Evolutionary conservation across 2,113 vertebrate species (phyloP).

Genomic region (Nothocercus nigrocapillus): DNA sequence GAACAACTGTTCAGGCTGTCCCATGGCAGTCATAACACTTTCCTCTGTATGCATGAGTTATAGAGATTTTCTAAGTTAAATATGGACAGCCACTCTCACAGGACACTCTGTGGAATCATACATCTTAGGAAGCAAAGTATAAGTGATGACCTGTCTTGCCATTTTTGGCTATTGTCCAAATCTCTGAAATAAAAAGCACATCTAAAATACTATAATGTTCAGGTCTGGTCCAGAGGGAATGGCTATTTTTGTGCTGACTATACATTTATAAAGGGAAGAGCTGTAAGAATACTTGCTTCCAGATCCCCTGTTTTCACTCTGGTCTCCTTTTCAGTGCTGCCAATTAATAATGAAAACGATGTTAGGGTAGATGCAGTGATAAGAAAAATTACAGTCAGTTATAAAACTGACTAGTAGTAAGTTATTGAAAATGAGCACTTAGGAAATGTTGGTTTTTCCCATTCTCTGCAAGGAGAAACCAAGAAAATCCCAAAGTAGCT

Average conservation of each 20-base stretch:
- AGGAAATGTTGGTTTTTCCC: constrained; percentile 9
- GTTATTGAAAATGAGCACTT: background rate
- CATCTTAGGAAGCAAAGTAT: background rate
- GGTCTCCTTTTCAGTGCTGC: background rate
- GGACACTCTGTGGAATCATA: background rate
- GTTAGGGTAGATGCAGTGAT: background rate
- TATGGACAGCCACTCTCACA: background rate
- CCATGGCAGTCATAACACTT: background rate
- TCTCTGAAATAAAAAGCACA: background rate
- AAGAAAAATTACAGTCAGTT: background rate
- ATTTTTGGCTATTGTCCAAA: background rate
- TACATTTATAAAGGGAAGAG: background rate
- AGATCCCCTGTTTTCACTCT: background rate
- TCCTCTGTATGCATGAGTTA: background rate
- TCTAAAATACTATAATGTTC: background rate
- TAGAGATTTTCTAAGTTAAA: background rate
- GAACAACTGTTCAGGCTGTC: background rate
- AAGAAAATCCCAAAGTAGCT: background rate
- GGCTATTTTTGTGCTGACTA: background rate
- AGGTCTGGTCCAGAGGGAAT: background rate
- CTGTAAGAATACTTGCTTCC: background rate
- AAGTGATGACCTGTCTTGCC: background rate
- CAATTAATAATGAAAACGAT: background rate
- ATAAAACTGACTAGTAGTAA: background rate
- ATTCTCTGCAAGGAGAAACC: background rate